Evolutionary conservation across 2,888 invertebrate species (phyloP).

Genomic region (Apantesis nais): DNA sequence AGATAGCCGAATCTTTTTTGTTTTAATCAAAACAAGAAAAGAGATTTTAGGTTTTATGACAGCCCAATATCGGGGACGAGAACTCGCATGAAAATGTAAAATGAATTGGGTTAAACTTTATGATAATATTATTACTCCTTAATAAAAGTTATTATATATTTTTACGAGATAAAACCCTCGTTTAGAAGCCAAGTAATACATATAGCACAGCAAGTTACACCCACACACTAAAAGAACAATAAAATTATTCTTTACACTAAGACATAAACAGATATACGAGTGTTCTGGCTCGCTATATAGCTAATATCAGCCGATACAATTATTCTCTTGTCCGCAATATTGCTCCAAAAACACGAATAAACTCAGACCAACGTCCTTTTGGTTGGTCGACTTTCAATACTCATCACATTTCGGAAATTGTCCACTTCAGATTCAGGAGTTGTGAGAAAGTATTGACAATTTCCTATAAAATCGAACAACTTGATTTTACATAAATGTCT

Average conservation of each 20-base stretch:
- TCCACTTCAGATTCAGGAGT: background rate
- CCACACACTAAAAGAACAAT: background rate
- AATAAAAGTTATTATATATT: background rate
- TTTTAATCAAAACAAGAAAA: background rate
- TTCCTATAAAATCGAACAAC: background rate
- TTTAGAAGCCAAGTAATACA: background rate
- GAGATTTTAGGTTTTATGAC: background rate
- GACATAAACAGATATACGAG: background rate
- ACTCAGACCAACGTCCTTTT: background rate
- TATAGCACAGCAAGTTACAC: background rate
- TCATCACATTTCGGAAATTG: background rate
- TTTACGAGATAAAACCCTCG: background rate
- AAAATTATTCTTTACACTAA: no score
- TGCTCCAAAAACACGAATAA: background rate
- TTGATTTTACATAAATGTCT: background rate
- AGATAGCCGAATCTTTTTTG: background rate
- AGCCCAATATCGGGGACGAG: background rate
- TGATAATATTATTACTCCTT: background rate
- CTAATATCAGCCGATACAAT: background rate
- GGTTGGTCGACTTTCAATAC: conserved; percentile 1
- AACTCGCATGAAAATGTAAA: background rate
- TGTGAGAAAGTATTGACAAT: background rate
- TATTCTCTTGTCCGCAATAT: background rate
- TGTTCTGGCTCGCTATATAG: background rate
- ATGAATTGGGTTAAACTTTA: background rate